These are phyloP conservation scores for Dryadula phaetusa DNA, from an alignment of 2,888 invertebrate genomes.

Conservation along the genomic window DNA sequence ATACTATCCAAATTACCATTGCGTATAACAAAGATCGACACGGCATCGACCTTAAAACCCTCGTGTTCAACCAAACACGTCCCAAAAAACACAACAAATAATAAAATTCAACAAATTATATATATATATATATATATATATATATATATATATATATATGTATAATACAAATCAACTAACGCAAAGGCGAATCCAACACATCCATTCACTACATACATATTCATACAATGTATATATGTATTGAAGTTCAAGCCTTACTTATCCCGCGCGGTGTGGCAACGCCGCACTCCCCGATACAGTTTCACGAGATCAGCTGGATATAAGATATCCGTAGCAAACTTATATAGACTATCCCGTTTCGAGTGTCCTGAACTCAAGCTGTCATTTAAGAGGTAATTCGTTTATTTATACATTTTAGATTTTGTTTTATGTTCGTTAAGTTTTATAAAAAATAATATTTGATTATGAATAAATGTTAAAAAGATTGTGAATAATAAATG, in stretches of 20 bases:
- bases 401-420: conserved; percentile 6
- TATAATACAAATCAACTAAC: background rate
- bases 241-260: conserved; percentile 17
- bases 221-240: conserved; percentile 1
- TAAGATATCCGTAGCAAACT: conserved; percentile 12
- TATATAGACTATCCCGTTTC: conserved; percentile 14
- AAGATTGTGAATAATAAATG: too few relatives aligned
- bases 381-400: background rate
- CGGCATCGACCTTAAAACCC: too few relatives aligned
- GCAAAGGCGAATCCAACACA: background rate
- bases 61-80: too few relatives aligned
- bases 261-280: conserved; percentile 34
- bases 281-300: conserved; percentile 42
- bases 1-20: too few relatives aligned
- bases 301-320: conserved; percentile 45
- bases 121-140: background rate
- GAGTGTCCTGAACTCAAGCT: background rate
- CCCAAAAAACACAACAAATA: too few relatives aligned
- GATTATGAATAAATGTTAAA: background rate
- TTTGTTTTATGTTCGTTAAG: too few relatives aligned
- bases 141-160: background rate
- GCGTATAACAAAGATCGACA: too few relatives aligned
- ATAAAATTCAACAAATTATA: too few relatives aligned
- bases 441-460: too few relatives aligned
- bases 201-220: conserved; percentile 13